Evolutionary conservation across 2,113 vertebrate genomes (phyloP).

Genomic region (Xiphophorus couchianus): DNA sequence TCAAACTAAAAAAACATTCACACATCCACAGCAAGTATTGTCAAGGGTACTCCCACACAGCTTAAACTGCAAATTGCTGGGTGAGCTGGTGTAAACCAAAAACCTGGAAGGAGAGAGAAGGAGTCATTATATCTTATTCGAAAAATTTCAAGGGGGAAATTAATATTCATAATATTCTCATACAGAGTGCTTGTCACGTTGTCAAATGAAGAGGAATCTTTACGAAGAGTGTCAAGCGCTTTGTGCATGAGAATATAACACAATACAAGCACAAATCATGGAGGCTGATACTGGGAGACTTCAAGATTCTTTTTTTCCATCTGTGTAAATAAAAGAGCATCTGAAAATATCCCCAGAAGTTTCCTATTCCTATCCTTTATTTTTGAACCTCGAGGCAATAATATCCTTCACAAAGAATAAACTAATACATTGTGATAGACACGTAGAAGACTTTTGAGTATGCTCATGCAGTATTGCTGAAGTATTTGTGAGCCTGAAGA

Average conservation of each 20-base stretch:
- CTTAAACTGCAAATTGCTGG: constrained; percentile 38
- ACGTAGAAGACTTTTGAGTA: neutral
- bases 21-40: constrained; percentile 4
- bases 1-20: constrained; percentile 10
- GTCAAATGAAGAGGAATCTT: constrained; percentile 10
- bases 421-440: neutral
- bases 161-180: constrained; percentile 44
- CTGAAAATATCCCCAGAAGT: neutral
- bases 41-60: constrained; percentile 22
- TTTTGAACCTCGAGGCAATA: neutral
- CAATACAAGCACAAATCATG: neutral
- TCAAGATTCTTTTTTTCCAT: neutral
- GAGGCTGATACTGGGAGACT: neutral
- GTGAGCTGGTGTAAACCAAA: constrained; percentile 32
- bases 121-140: constrained; percentile 42
- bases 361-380: neutral
- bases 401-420: neutral
- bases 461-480: neutral
- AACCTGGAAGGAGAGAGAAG: constrained; percentile 34
- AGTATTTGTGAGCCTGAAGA: neutral
- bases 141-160: constrained; percentile 41
- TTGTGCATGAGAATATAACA: neutral
- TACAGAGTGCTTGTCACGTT: constrained; percentile 24
- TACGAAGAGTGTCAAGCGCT: constrained; percentile 16
- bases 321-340: neutral